Base-by-base conservation (phyloP, 64 coral and sea anemone species). In the Acropora yongei region DNA sequence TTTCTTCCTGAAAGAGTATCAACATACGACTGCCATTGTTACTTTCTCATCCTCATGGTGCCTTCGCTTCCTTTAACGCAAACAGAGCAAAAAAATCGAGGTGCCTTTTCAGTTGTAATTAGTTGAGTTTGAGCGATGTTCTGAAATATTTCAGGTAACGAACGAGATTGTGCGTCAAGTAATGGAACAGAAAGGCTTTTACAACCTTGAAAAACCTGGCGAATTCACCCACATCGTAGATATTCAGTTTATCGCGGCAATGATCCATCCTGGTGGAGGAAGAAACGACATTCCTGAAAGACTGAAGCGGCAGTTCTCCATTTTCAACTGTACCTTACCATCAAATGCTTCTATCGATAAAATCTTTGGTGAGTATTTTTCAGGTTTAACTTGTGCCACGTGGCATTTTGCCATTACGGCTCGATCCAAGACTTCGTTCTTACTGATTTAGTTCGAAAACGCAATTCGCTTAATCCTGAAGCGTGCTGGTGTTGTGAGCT, bases 181-280 rank as follows among this genome's bases (percentile, higher is more conserved):
- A 12, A 98, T 98, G 97, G 97, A 98, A 72, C 95, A 91, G 89
- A 87, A 95, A 89, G 97, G 97, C 5, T 98, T 98, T 61, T 98
- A 98, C 72, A 98, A 98, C 67, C 97, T 98, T 12, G 97, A 98
- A 69, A 98, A 98, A 73, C 97, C 97, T 43, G 97, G 97, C 44
- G 97, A 98, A 17, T 98, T 98, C 89, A 98, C 97, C n/a, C 91
- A 98, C 55, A 98, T 98, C 44, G 94, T 94, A 16, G 97, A 98
- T 57, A 98, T 96, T 81, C 97, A 98, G 61, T 98, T 94, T 69
- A 82, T 98, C 18, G 97, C 97, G 16, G 97, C 97, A 6, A 98
- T 98, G 97, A 98, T 98, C 75, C 97, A 98, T 50, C 97, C 97
- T 11, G 97, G 97, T 3, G 97, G 97, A 68, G 97, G 97, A 88